phyloP scores from a whole-genome alignment of 2,113 vertebrate species.

The Gymnarchus niloticus region DNA sequence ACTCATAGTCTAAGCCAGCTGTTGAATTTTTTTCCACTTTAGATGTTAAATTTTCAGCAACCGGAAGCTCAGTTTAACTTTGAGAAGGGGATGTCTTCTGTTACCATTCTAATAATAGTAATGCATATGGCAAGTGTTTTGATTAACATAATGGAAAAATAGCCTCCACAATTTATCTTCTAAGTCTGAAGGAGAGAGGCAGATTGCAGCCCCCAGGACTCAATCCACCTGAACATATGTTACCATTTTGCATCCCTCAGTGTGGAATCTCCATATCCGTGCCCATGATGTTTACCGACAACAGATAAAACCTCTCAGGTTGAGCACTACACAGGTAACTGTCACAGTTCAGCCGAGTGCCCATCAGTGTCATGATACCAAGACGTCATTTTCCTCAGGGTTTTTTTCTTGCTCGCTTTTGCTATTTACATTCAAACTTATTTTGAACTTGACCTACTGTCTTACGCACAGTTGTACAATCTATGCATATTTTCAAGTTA shows the following conservation, averaged over 20 bases:
- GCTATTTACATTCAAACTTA: no score
- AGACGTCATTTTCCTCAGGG: background rate
- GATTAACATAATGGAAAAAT: conserved; percentile 71
- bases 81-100: conserved; percentile 57
- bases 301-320: conserved; percentile 64
- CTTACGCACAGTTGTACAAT: background rate
- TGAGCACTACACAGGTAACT: conserved; percentile 37
- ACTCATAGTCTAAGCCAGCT: conserved; percentile 57
- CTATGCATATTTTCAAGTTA: background rate
- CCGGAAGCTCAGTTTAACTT: conserved; percentile 56
- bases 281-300: conserved; percentile 67
- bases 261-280: conserved; percentile 54
- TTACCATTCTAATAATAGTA: conserved; percentile 60
- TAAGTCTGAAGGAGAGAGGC: conserved; percentile 60
- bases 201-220: conserved; percentile 70
- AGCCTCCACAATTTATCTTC: conserved; percentile 65
- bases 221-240: conserved; percentile 70
- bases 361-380: background rate
- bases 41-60: conserved; percentile 47
- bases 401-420: background rate
- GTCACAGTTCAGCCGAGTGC: background rate
- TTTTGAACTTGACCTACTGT: no score
- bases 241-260: conserved; percentile 51
- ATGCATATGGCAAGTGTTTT: conserved; percentile 64
- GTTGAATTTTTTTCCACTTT: conserved; percentile 55